Base-by-base conservation (phyloP, 2,797 vertebrate species). In the Delichon dasypus region DNA sequence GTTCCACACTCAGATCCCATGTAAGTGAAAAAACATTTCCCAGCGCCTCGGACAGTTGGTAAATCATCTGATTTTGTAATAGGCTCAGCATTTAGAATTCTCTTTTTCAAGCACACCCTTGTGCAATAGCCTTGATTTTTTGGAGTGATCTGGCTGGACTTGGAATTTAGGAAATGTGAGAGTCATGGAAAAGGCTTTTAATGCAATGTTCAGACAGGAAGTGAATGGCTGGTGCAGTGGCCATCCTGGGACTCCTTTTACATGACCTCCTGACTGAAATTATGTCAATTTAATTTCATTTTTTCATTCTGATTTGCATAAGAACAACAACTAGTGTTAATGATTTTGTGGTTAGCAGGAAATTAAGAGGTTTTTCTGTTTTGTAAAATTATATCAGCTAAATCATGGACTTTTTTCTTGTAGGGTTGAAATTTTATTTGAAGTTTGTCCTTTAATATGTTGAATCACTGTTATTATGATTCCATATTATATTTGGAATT, bases 41-140 rank as follows among this genome's bases (percentile, higher is more conserved):
- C 92, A 20, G 83, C 76, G 50, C 44, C 89, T 72, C 23, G 60
- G 51, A 14, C 82, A 65, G 85, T 81, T 93, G 90, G 83, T 97
- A 95, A 97, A 96, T 88, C 80, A 78, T 50, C 71, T n/a, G 53
- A 80, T 86, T 95, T 93, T 95, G 94, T 93, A 96, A 96, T 40
- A 36, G 13, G 6, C 82, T 71, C 72, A 67, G 73, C 89, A 70
- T 45, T 60, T 42, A 73, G 89, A 73, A 61, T 53, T 79, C 77
- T 73, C 32, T n/a, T 81, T 85, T 94, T 92, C 88, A 83, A 40
- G 82, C 62, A 45, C 50, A 12, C 91, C 96, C 84, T 96, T 97
- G 92, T 93, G 87, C 88, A 95, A 85, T 44, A 93, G 75, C 88
- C 82, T 90, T 42, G 66, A 73, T 36, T 88, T 66, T 78, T 90